Percentiles rank a stretch among this genome's conserved stretches.
phyloP scores from a whole-genome alignment of 1,140 invertebrate species.

The Micrasema minimum region DNA sequence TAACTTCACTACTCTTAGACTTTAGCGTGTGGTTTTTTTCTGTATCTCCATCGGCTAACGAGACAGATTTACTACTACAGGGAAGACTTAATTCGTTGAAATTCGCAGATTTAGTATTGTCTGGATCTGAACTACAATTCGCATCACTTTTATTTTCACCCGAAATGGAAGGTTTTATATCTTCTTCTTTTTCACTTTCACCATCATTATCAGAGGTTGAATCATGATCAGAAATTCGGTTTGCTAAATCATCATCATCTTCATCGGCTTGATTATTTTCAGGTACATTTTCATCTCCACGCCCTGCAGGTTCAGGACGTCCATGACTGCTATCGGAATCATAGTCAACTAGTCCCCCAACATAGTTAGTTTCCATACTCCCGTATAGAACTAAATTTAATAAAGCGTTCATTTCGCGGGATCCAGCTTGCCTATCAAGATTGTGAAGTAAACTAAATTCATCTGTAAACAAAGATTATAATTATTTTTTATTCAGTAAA shows the following conservation, averaged over 20 bases:
- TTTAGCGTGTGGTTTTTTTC: not conserved
- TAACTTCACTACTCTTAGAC: not conserved
- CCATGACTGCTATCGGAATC: slow-evolving; percentile 11
- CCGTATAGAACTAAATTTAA: slow-evolving; percentile 59
- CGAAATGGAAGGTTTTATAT: not conserved
- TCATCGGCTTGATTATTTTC: not conserved
- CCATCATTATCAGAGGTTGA: not conserved
- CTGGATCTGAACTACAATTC: too few relatives aligned
- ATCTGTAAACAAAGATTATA: slow-evolving; percentile 56
- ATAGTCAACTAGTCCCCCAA: slow-evolving; percentile 40
- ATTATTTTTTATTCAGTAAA: too few relatives aligned
- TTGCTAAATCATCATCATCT: not conserved
- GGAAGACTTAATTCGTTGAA: not conserved
- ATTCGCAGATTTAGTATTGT: too few relatives aligned
- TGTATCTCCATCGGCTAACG: not conserved
- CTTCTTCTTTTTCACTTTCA: not conserved
- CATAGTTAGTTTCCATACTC: slow-evolving; percentile 61
- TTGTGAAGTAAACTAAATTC: slow-evolving; percentile 61
- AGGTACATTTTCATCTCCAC: not conserved
- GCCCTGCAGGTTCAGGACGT: not conserved
- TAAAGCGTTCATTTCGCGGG: slow-evolving; percentile 65
- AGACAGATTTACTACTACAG: not conserved
- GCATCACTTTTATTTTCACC: not conserved
- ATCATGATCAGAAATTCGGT: not conserved
- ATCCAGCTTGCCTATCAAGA: slow-evolving; percentile 59